Evolutionary conservation across 2,888 invertebrate species (phyloP).

Genomic region (Sipha maydis): DNA sequence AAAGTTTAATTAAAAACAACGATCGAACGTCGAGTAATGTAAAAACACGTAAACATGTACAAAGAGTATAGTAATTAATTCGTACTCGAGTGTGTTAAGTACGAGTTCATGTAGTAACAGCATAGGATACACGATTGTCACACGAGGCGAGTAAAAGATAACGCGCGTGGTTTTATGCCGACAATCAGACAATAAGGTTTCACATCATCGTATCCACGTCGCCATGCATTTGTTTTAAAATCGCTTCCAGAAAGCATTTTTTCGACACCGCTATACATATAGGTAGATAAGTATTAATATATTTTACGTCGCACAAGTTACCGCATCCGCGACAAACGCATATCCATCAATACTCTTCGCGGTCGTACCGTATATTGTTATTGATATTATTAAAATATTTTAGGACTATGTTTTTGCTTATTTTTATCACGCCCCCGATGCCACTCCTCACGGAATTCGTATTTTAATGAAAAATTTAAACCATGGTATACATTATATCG

Average conservation of each 20-base stretch:
- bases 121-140: not conserved
- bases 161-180: not conserved
- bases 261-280: too few species aligned
- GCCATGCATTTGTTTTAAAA: not conserved
- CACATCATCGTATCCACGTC: not conserved
- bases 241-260: not conserved
- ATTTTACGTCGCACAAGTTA: not conserved
- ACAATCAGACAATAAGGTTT: not conserved
- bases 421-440: not conserved
- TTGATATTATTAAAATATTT: not conserved
- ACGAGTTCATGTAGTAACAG: not conserved
- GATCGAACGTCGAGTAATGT: not conserved
- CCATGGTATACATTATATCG: not conserved
- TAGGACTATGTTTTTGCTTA: not conserved
- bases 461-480: not conserved
- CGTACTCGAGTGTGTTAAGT: not conserved
- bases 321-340: not conserved
- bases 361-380: not conserved
- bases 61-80: not conserved
- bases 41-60: not conserved
- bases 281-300: too few species aligned
- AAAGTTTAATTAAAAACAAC: slow-evolving; percentile 2
- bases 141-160: not conserved
- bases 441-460: not conserved
- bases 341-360: not conserved